Percentiles rank a stretch among this genome's conserved stretches.
Conservation (phyloP, 2,888 invertebrate genomes). For the Balanococcus diminutus region DNA sequence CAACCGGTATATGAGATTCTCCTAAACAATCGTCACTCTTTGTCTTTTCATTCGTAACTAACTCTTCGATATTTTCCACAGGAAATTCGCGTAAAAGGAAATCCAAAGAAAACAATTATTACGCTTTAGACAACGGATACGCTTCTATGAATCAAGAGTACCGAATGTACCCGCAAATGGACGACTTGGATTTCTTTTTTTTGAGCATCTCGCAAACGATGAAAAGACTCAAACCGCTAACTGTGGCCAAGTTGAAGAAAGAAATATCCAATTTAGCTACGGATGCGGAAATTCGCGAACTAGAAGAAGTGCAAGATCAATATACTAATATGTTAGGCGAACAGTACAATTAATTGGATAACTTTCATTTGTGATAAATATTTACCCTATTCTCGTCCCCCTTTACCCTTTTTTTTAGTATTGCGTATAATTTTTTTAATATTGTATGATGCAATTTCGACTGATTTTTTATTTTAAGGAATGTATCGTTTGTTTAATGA, state of each 20-base stretch:
- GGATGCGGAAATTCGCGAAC: conserved; percentile 56
- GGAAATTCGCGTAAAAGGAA: not conserved
- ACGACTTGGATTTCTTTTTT: conserved; percentile 55
- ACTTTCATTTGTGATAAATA: conserved; percentile 25
- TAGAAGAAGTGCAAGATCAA: conserved; percentile 51
- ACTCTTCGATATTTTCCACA: not conserved
- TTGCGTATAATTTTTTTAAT: not conserved
- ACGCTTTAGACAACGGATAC: not conserved
- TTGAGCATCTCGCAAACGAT: conserved; percentile 56
- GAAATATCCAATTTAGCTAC: conserved; percentile 55
- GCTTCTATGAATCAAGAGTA: not conserved
- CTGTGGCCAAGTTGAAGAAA: conserved; percentile 56
- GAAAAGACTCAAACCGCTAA: conserved; percentile 55
- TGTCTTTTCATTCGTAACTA: no score
- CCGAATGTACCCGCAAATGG: conserved; percentile 52
- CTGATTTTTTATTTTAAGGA: conserved; percentile 6
- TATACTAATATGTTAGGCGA: not conserved
- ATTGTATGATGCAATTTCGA: no score
- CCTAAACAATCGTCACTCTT: not conserved
- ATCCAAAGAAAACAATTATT: not conserved
- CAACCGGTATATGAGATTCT: conserved; percentile 11
- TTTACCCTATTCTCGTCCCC: not conserved
- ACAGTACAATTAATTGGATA: not conserved
- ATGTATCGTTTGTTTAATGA: not conserved
- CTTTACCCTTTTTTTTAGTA: not conserved